Evolutionary conservation across 2,113 vertebrate genomes (phyloP).

Genomic region (Hemichromis elongatus): DNA sequence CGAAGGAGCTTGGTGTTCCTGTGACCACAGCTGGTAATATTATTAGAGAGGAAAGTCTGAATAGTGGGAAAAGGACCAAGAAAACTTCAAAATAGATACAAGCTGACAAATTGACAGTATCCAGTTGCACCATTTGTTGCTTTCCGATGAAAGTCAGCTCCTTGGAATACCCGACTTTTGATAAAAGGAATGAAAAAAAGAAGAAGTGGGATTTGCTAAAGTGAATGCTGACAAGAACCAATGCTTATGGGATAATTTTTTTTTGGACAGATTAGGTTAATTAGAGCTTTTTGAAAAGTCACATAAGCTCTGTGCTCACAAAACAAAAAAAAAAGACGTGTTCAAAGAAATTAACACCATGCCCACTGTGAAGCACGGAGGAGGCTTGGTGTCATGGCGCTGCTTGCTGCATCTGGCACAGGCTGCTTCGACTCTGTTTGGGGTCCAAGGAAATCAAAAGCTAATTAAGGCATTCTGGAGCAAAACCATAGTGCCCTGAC

Average conservation of each 20-base stretch:
- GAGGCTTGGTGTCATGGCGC: background rate
- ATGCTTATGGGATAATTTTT: background rate
- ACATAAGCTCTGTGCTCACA: background rate
- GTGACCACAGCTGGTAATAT: background rate
- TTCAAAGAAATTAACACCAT: background rate
- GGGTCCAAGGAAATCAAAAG: background rate
- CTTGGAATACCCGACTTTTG: background rate
- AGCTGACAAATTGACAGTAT: background rate
- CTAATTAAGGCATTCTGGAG: background rate
- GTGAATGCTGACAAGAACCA: background rate
- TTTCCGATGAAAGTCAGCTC: background rate
- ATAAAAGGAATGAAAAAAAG: background rate
- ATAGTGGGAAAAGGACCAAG: background rate
- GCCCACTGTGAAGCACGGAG: background rate
- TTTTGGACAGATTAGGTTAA: background rate
- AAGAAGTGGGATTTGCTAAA: background rate
- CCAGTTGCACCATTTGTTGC: background rate
- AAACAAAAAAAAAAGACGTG: background rate
- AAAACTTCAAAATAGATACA: background rate
- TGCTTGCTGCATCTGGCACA: background rate
- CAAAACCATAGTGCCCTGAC: background rate
- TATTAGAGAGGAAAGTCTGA: background rate
- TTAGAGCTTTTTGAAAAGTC: background rate
- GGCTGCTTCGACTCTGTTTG: background rate
- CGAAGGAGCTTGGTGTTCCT: background rate